These are phyloP conservation scores for Drosophila formosana DNA, from an alignment of 2,888 invertebrate species.

Conservation along the genomic window DNA sequence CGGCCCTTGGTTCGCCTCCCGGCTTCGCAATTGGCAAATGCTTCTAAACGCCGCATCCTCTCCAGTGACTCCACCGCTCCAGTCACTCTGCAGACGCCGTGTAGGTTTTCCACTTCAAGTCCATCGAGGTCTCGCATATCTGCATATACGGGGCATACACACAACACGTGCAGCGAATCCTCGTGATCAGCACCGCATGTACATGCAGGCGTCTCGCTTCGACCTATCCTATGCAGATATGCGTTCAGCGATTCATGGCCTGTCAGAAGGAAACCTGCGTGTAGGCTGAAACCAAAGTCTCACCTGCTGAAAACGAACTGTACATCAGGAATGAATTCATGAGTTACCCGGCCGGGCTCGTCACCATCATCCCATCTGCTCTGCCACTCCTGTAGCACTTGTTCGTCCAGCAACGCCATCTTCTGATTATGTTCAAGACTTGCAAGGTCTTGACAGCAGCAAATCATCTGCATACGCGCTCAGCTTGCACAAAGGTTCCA, in stretches of 20 bases:
- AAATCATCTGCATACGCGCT: conserved; percentile 27
- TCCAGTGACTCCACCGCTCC: too few species aligned
- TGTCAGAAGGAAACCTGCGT: conserved; percentile 4
- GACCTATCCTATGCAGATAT: conserved; percentile 7
- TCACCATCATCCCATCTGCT: conserved; percentile 1
- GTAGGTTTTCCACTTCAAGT: neutral
- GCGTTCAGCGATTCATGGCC: conserved; percentile 23
- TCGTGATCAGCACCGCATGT: neutral
- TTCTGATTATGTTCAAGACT: neutral
- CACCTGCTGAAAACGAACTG: neutral
- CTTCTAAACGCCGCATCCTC: too few species aligned
- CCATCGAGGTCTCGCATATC: conserved; percentile 11
- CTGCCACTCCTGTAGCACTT: neutral
- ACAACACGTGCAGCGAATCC: conserved; percentile 9
- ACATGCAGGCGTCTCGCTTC: too few species aligned
- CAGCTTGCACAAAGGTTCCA: neutral
- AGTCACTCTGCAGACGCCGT: too few species aligned
- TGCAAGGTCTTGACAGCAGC: neutral
- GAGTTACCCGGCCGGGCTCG: neutral
- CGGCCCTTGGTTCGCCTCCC: too few species aligned
- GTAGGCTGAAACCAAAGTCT: conserved; percentile 5
- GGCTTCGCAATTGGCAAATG: too few species aligned
- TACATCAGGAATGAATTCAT: conserved; percentile 11
- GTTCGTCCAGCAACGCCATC: neutral
- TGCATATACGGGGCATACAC: conserved; percentile 11